Base-by-base conservation (phyloP, 2,113 vertebrate species). In the Grallaria varia region DNA sequence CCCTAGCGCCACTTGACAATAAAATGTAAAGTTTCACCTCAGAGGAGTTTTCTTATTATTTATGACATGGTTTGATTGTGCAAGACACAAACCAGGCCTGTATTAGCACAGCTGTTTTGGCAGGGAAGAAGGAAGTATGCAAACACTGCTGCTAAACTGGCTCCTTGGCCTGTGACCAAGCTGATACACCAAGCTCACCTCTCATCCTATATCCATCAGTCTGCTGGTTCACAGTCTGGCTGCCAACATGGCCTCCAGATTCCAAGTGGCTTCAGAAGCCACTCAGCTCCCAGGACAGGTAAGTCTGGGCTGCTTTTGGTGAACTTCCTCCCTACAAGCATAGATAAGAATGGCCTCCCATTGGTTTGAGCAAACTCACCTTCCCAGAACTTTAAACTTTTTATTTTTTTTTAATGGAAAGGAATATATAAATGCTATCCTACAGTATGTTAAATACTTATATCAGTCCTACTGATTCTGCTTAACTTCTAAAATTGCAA, bases 151-250 rank as follows among this genome's bases (percentile, higher is more conserved):
- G 31, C n/a, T 59, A 2, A 84, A 19, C 8, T 17, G 37, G 31
- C 40, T 66, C 31, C 42, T 31, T 49, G 49, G 25, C 31, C 35
- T 25, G 31, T 18, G 64, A 56, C 75, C 60, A 45, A 77, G 74
- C 42, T 42, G 24, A 14, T 18, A n/a, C 4, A 50, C 25, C 1
- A 7, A 37, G 22, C 17, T 82, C 47, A 31, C 13, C 56, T 58
- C 23, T 12, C 5, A 2, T 33, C 45, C 40, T 47, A 10, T 30
- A 56, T 1, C 16, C 20, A 6, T 27, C 72, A 25, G 0, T 3
- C 44, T 69, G n/a, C 50, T 30, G 13, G 31, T 50, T 91, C 37
- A 31, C 0, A 14, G 21, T 3, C 35, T 27, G 44, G 8, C 47
- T 76, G 63, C 72, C 55, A 49, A 4, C 39, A 20, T 1, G 0